Evolutionary conservation across 2,888 invertebrate genomes (phyloP), one percentile per base, ranked within the genome.

Genomic region (Tridacna gigas): DNA sequence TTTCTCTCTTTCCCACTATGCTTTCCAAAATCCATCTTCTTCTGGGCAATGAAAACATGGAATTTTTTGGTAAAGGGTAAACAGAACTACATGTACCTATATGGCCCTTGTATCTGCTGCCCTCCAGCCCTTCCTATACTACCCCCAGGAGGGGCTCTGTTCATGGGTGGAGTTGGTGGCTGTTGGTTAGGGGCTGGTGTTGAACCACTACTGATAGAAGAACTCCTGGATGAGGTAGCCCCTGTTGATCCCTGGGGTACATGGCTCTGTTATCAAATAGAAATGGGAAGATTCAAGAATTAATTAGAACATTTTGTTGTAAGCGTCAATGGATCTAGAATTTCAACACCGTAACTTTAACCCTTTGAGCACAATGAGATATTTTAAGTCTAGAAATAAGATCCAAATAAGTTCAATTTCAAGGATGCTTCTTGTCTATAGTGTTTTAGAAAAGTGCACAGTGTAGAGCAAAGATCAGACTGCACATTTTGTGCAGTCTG

Each of bases 161-260:
- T 80, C 65, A 86, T 87, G 18, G 99, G 99, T 51, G 99, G 99
- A 5, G 98, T 99, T 0, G 99, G 98, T 0, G 99, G 99, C 94
- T 98, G 98, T 0, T 98, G 98, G 2, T 98, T 98, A 0, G 99
- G 99, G 0, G 98, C 98, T 56, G 91, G 91, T 0, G 89, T 89
- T 22, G 88, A 80, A 11, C 86, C 87, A 86, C 92, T 93, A 83
- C 92, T 92, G 47, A 91, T 88, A 13, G 92, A 92, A 20, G 91
- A 88, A 78, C 90, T 91, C 45, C 75, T 61, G 26, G 71, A 71
- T 48, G 71, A 26, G 13, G 71, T 51, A 12, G 25, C 51, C 15
- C 71, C 71, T 15, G 71, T 51, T 11, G 22, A 47, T n/a, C 75
- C 75, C 4, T 22, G 13, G 22, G 63, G 61, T 15, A 63, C 63